phyloP scores from a whole-genome alignment of 2,113 vertebrate species.

The Mustela nigripes region DNA sequence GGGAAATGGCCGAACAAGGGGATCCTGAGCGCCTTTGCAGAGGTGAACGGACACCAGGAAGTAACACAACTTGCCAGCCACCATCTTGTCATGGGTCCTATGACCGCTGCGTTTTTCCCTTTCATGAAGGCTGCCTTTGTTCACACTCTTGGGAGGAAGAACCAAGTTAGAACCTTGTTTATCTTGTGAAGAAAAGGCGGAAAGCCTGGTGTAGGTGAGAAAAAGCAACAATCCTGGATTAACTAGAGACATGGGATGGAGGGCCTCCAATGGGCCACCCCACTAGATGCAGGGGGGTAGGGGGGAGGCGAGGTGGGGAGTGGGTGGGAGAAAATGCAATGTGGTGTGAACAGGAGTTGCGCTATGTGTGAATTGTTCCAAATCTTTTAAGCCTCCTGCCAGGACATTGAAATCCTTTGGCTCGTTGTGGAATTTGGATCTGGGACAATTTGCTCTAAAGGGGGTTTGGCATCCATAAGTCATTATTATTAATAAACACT shows the following conservation, averaged over 20 bases:
- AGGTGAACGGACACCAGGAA: neutral
- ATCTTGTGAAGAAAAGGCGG: neutral
- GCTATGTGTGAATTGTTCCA: neutral
- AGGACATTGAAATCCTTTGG: slow-evolving; percentile 54
- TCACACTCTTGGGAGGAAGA: neutral
- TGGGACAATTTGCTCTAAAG: slow-evolving; percentile 67
- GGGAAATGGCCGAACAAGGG: neutral
- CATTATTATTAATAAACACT: slow-evolving; percentile 79
- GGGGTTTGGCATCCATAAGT: slow-evolving; percentile 67
- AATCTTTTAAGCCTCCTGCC: slow-evolving; percentile 53
- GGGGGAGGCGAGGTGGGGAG: neutral
- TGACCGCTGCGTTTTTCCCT: neutral
- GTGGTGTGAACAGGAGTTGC: neutral
- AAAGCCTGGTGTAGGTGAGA: neutral
- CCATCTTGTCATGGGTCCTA: neutral
- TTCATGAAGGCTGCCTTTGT: neutral
- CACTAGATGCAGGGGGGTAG: neutral
- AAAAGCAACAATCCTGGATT: neutral
- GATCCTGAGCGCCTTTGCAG: neutral
- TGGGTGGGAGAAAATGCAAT: neutral
- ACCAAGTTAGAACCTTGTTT: neutral
- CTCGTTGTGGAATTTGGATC: slow-evolving; percentile 60
- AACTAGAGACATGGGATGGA: neutral
- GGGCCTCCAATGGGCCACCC: neutral
- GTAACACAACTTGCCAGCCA: neutral